These are phyloP conservation scores for Gallinago solitaria DNA, from an alignment of 2,797 vertebrate species.

Conservation along the genomic window DNA sequence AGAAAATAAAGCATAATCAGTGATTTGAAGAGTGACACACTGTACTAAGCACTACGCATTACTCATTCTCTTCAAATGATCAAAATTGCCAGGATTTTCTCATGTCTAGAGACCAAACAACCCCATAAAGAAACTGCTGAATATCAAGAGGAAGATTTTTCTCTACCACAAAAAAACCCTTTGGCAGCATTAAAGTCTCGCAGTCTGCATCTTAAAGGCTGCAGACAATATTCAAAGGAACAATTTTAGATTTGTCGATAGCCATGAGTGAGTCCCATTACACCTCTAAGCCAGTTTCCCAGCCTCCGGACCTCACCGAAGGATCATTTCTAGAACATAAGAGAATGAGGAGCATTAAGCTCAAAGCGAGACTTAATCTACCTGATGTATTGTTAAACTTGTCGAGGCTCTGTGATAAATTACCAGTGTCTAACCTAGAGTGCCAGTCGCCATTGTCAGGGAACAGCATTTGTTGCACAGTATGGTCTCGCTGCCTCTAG, in stretches of 20 bases:
- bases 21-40: slow-evolving; percentile 3
- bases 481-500: not conserved
- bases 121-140: slow-evolving; percentile 68
- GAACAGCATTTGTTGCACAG: not conserved
- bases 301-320: not conserved
- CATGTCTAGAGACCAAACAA: slow-evolving; percentile 64
- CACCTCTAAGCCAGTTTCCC: slow-evolving; percentile 41
- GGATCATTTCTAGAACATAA: slow-evolving; percentile 36
- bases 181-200: slow-evolving; percentile 41
- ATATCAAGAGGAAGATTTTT: slow-evolving; percentile 68
- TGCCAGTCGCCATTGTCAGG: fast-evolving
- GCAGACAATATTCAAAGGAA: slow-evolving; percentile 62
- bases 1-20: slow-evolving; percentile 63
- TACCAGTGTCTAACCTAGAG: not conserved
- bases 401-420: slow-evolving; percentile 19
- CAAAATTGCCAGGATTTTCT: slow-evolving; percentile 54
- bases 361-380: slow-evolving; percentile 36
- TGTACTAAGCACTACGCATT: not conserved
- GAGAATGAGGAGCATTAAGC: slow-evolving; percentile 52
- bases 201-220: slow-evolving; percentile 50
- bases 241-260: slow-evolving; percentile 35
- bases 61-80: slow-evolving; percentile 48
- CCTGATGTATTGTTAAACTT: slow-evolving; percentile 33
- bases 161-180: slow-evolving; percentile 55
- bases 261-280: slow-evolving; percentile 37